A percentile compares a stretch with the other conserved stretches of the same genome.
Conservation (phyloP, 2,888 invertebrate species). For the Perizoma affinitatum region DNA sequence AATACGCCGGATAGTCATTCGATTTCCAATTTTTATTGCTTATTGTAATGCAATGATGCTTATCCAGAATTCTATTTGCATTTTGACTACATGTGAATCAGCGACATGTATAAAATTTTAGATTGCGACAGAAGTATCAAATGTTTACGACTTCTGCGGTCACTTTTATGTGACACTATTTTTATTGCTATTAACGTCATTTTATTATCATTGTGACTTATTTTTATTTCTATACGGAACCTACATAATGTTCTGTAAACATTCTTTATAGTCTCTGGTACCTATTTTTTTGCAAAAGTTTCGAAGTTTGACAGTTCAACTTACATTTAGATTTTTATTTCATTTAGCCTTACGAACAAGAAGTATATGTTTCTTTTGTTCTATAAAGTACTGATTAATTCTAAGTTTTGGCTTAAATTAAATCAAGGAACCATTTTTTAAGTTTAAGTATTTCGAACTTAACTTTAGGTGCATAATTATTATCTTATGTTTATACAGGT, state of each 20-base stretch:
- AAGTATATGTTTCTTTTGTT: too few relatives aligned
- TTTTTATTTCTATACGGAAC: slow-evolving; percentile 42
- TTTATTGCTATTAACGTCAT: slow-evolving; percentile 54
- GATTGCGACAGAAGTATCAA: slow-evolving; percentile 53
- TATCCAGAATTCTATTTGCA: slow-evolving; percentile 24
- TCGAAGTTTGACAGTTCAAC: neutral
- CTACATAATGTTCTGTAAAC: slow-evolving; percentile 23
- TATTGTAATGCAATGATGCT: slow-evolving; percentile 16
- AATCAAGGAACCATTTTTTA: too few relatives aligned
- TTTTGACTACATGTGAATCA: slow-evolving; percentile 26
- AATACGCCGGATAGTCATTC: slow-evolving; percentile 3
- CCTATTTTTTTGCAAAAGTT: slow-evolving; percentile 6
- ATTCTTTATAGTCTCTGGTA: slow-evolving; percentile 10
- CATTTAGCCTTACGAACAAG: neutral
- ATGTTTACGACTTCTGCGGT: slow-evolving; percentile 64
- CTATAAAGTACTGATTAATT: too few relatives aligned
- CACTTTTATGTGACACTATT: slow-evolving; percentile 54
- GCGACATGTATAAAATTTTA: slow-evolving; percentile 20
- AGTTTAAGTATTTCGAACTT: too few relatives aligned
- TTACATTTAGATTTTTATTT: neutral
- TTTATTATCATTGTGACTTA: slow-evolving; percentile 50
- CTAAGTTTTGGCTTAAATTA: too few relatives aligned
- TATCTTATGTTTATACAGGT: too few relatives aligned
- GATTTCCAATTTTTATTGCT: slow-evolving; percentile 9
- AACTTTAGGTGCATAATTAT: too few relatives aligned